phyloP scores from a whole-genome alignment of 1,140 invertebrate species.

The Asbolus verrucosus region DNA sequence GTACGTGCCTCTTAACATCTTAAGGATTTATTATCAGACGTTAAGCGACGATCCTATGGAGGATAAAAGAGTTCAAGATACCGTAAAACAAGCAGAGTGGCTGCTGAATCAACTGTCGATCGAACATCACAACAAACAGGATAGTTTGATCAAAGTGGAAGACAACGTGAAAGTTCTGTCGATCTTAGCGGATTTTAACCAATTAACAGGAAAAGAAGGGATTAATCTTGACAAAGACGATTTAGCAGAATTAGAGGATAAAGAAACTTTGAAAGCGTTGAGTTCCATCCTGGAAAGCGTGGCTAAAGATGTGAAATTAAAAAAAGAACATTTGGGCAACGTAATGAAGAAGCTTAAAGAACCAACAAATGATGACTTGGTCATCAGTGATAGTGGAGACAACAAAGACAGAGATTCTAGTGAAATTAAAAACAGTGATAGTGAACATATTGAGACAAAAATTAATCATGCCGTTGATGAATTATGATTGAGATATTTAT shows the following conservation, averaged over 20 bases:
- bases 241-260: slow-evolving; percentile 12
- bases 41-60: slow-evolving; percentile 53
- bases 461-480: slow-evolving; percentile 38
- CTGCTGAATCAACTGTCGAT: slow-evolving; percentile 59
- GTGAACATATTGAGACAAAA: slow-evolving; percentile 41
- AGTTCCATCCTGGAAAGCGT: slow-evolving; percentile 37
- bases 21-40: slow-evolving; percentile 62
- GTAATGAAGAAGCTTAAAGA: slow-evolving; percentile 11
- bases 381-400: slow-evolving; percentile 15
- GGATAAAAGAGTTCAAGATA: slow-evolving; percentile 52
- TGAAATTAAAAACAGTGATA: slow-evolving; percentile 42
- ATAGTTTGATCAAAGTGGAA: slow-evolving; percentile 49
- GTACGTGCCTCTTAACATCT: slow-evolving; percentile 58
- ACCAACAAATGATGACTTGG: slow-evolving; percentile 20
- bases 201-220: slow-evolving; percentile 13
- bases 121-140: slow-evolving; percentile 56
- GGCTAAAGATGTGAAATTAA: slow-evolving; percentile 27
- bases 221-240: slow-evolving; percentile 21
- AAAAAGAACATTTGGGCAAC: slow-evolving; percentile 27
- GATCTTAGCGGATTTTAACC: slow-evolving; percentile 11
- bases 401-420: slow-evolving; percentile 20
- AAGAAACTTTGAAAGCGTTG: slow-evolving; percentile 12
- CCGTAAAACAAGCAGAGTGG: slow-evolving; percentile 60
- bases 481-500: slow-evolving; percentile 41
- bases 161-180: slow-evolving; percentile 34